Evolutionary conservation across 1,140 invertebrate species (phyloP).

Genomic region (Drosophila pseudoananassae): DNA sequence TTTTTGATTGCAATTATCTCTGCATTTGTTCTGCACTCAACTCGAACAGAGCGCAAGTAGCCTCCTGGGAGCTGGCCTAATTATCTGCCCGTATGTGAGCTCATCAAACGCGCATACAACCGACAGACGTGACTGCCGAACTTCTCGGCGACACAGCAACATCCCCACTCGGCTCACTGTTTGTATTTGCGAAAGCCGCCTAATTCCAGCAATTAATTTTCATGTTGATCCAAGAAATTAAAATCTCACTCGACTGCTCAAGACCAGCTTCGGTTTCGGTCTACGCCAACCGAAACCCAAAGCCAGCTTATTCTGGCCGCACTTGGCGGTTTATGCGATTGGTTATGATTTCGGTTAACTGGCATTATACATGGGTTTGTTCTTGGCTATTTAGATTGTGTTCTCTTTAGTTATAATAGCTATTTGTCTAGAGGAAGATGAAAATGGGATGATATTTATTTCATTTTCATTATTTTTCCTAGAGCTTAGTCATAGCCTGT

Average conservation of each 20-base stretch:
- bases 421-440: background rate
- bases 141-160: background rate
- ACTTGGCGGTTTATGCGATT: constrained; percentile 61
- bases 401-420: constrained; percentile 16
- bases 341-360: constrained; percentile 38
- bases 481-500: too few species aligned
- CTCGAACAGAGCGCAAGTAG: constrained; percentile 19
- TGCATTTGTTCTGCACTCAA: constrained; percentile 29
- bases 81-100: constrained; percentile 42
- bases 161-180: constrained; percentile 26
- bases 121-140: constrained; percentile 35
- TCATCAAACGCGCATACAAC: constrained; percentile 57
- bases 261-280: constrained; percentile 29
- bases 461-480: background rate
- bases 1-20: constrained; percentile 62
- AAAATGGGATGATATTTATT: background rate
- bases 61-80: constrained; percentile 43
- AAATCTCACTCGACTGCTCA: constrained; percentile 67
- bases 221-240: constrained; percentile 80
- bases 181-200: constrained; percentile 68
- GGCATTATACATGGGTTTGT: constrained; percentile 21
- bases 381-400: constrained; percentile 1
- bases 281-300: background rate
- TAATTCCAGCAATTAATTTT: constrained; percentile 83
- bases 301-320: constrained; percentile 43